These are phyloP conservation scores for Asobara japonica DNA, from an alignment of 1,140 invertebrate species.

Conservation along the genomic window DNA sequence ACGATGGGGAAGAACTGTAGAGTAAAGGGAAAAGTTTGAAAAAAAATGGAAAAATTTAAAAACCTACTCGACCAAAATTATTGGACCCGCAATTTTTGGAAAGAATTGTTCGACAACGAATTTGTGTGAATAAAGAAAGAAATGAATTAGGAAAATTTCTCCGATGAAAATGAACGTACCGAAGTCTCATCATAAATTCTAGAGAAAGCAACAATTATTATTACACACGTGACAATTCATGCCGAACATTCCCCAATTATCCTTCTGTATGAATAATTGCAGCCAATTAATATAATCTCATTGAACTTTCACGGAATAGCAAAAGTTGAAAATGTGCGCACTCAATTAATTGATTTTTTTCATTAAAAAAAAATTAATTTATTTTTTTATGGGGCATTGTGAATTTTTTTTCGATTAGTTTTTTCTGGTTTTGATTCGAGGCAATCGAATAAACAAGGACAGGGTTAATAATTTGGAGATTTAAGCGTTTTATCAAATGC, in stretches of 20 bases:
- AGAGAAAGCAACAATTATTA: constrained; percentile 3
- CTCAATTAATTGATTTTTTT: not conserved
- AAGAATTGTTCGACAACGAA: too few relatives aligned
- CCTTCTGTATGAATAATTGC: not conserved
- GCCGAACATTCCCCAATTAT: constrained; percentile 2
- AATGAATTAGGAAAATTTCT: constrained; percentile 23
- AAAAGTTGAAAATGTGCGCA: not conserved
- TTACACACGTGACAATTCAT: constrained; percentile 1
- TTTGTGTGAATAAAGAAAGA: not conserved
- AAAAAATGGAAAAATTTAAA: too few relatives aligned
- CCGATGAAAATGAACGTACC: not conserved
- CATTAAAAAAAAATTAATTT: not conserved
- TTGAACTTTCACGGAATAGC: not conserved
- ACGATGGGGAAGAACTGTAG: not conserved
- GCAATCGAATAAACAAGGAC: too few relatives aligned
- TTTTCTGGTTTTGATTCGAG: too few relatives aligned
- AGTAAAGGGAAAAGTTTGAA: constrained; percentile 16
- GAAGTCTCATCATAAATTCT: not conserved
- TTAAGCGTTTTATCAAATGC: too few relatives aligned
- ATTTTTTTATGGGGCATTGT: too few relatives aligned
- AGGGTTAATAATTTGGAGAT: too few relatives aligned
- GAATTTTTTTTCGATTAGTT: too few relatives aligned
- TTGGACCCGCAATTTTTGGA: too few relatives aligned
- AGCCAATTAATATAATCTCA: not conserved
- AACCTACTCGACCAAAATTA: too few relatives aligned